Evolutionary conservation across 2,888 invertebrate species (phyloP), one percentile per base, ranked within the genome.

Genomic region (Xylocampa areola): DNA sequence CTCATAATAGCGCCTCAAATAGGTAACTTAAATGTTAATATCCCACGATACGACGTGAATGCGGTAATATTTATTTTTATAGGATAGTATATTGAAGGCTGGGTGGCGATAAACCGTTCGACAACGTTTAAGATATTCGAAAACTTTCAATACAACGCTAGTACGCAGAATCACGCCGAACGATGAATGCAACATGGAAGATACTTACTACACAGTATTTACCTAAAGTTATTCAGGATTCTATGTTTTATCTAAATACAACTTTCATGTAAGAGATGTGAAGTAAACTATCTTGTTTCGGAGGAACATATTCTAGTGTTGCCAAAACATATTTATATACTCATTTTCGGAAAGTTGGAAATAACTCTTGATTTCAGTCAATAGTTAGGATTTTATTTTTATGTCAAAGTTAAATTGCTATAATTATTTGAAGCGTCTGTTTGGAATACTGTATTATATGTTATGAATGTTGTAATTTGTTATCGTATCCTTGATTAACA

Each of bases 31-130:
- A 62, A 70, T 47, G 40, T 50, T 60, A 62, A 71, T 58, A 61
- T 54, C 32, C 41, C 54, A 41, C 53, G 49, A 68, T 68, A 60
- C 54, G 59, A 62, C 33, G 57, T 65, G 59, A 64, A 58, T 57
- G 58, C 41, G 67, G 64, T 54, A 61, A 75, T 70, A 77, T 74
- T 67, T 79, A 75, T 77, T 77, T 76, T 79, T 68, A 80, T 77
- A 72, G 69, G 57, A 69, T 73, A 71, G 69, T 77, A 73, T 77
- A 77, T 76, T 69, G 63, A 64, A 41, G 59, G 60, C 41, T 51
- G 43, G 59, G 48, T 63, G 37, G 47, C 66, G 68, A 77, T 76
- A 73, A 74, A 74, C 53, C 54, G 52, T 73, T 67, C 53, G 48
- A 55, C 30, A 33, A 54, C 58, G 47, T 57, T 53, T 43, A 48